Evolutionary conservation across 2,888 invertebrate species (phyloP).

Genomic region (Cantharis nigra): DNA sequence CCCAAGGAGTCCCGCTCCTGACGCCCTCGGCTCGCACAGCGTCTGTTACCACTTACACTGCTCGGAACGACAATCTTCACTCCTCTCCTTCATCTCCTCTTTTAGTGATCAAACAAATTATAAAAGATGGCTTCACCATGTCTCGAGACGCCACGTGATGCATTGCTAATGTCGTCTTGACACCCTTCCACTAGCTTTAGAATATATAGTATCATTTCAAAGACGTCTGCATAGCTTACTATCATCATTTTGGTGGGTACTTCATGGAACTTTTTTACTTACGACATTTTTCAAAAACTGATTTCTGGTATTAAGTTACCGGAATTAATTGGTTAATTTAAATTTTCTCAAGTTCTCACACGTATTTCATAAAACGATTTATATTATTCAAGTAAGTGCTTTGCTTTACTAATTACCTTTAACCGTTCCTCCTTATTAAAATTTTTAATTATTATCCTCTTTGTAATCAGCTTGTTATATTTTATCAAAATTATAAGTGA

Average conservation of each 20-base stretch:
- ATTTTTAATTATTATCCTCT: not conserved
- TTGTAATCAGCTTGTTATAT: too few relatives aligned
- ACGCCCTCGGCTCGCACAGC: conserved; percentile 51
- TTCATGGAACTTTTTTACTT: not conserved
- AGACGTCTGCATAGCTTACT: conserved; percentile 6
- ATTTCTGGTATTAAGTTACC: not conserved
- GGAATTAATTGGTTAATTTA: not conserved
- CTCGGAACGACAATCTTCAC: conserved; percentile 39
- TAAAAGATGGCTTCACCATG: conserved; percentile 50
- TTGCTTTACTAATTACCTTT: not conserved
- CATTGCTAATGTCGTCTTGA: conserved; percentile 35
- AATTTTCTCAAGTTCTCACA: not conserved
- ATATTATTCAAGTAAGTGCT: not conserved
- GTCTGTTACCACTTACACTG: conserved; percentile 48
- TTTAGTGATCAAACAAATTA: conserved; percentile 55
- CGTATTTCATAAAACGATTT: not conserved
- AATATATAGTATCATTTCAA: conserved; percentile 27
- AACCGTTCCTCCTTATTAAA: not conserved
- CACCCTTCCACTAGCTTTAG: conserved; percentile 26
- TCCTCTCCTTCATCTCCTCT: conserved; percentile 41
- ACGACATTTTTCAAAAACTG: not conserved
- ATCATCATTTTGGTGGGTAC: not conserved
- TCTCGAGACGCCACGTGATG: conserved; percentile 35
- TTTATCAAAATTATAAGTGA: not conserved
- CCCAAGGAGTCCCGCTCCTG: conserved; percentile 52